phyloP scores from a whole-genome alignment of 2,113 vertebrate genomes.

The Larimichthys crocea region DNA sequence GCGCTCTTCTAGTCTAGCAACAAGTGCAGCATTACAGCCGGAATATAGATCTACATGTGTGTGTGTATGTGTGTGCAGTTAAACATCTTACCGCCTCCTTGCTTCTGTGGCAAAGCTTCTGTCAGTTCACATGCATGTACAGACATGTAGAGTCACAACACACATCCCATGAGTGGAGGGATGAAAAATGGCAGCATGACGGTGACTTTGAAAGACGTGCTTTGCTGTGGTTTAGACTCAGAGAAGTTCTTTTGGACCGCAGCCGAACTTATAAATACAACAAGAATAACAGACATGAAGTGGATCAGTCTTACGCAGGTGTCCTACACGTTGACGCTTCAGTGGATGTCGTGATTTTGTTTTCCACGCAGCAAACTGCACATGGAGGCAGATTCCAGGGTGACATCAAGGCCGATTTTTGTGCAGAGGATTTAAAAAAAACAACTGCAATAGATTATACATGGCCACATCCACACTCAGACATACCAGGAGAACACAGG shows the following conservation, averaged over 20 bases:
- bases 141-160: slow-evolving; percentile 36
- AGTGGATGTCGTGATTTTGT: slow-evolving; percentile 2
- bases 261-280: slow-evolving; percentile 27
- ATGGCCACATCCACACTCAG: slow-evolving; percentile 37
- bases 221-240: slow-evolving; percentile 17
- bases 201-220: slow-evolving; percentile 12
- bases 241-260: slow-evolving; percentile 11
- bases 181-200: slow-evolving; percentile 27
- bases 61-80: slow-evolving; percentile 15
- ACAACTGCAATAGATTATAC: slow-evolving; percentile 36
- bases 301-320: background rate
- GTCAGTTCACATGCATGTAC: slow-evolving; percentile 34
- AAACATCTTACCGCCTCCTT: slow-evolving; percentile 39
- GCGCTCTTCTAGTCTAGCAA: slow-evolving; percentile 38
- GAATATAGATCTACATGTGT: slow-evolving; percentile 35
- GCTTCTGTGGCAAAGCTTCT: slow-evolving; percentile 37
- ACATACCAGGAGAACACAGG: slow-evolving; percentile 46
- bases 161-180: slow-evolving; percentile 34
- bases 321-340: slow-evolving; percentile 7
- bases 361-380: slow-evolving; percentile 29
- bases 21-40: slow-evolving; percentile 62
- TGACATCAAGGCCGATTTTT: slow-evolving; percentile 33
- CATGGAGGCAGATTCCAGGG: slow-evolving; percentile 22
- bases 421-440: slow-evolving; percentile 37
- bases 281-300: slow-evolving; percentile 10